phyloP scores from a whole-genome alignment of 1,140 invertebrate species.

The Choristoneura fumiferana region DNA sequence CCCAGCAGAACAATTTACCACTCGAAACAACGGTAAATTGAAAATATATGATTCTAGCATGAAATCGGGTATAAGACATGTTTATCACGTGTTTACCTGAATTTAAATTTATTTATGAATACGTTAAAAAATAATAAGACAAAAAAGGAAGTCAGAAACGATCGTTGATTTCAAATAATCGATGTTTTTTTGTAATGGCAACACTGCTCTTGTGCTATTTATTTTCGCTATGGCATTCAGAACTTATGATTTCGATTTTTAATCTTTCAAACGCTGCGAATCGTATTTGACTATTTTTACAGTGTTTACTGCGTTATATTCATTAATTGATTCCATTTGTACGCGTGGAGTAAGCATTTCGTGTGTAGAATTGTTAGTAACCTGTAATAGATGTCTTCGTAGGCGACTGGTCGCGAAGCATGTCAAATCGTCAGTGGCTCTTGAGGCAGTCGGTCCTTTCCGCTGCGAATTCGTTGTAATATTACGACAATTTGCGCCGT shows the following conservation, averaged over 20 bases:
- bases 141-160: too few relatives aligned
- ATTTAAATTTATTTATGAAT: too few relatives aligned
- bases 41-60: too few relatives aligned
- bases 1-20: too few relatives aligned
- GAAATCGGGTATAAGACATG: too few relatives aligned
- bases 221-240: slow-evolving; percentile 33
- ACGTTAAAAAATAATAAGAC: too few relatives aligned
- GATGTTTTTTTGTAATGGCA: slow-evolving; percentile 38
- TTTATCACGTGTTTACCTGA: too few relatives aligned
- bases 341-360: not conserved
- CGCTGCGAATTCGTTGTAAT: not conserved
- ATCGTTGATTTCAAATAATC: slow-evolving; percentile 24
- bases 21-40: too few relatives aligned
- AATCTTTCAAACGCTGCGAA: slow-evolving; percentile 17
- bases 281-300: not conserved
- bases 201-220: slow-evolving; percentile 35
- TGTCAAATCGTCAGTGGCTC: slow-evolving; percentile 4
- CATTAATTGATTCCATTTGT: not conserved
- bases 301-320: not conserved
- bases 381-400: slow-evolving; percentile 12
- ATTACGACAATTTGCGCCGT: not conserved
- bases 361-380: not conserved
- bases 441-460: slow-evolving; percentile 6
- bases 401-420: slow-evolving; percentile 2
- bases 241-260: slow-evolving; percentile 24